Evolutionary conservation across 53 echinoderm and acorn worm genomes (phyloP).

Genomic region (Apostichopus leukothele): DNA sequence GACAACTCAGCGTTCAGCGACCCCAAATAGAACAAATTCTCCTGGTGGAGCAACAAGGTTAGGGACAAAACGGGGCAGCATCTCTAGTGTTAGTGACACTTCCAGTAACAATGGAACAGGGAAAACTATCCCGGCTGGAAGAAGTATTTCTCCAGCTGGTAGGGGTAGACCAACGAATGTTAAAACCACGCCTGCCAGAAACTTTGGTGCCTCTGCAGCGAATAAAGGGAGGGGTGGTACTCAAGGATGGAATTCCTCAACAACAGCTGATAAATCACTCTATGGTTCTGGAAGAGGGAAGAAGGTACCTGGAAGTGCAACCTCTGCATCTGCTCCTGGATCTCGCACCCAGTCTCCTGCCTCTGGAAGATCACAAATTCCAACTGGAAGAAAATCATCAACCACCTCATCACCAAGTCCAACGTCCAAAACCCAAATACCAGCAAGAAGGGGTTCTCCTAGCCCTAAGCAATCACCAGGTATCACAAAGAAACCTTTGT

Average conservation of each 20-base stretch:
- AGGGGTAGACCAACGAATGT: conserved; percentile 35
- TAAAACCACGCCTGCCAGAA: conserved; percentile 50
- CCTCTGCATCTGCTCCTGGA: conserved; percentile 40
- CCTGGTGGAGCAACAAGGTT: conserved; percentile 7
- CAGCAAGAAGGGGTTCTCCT: conserved; percentile 49
- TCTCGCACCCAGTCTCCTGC: conserved; percentile 55
- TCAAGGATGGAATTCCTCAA: conserved; percentile 45
- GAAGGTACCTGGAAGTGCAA: neutral
- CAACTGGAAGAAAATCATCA: conserved; percentile 28
- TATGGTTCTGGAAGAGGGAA: conserved; percentile 27
- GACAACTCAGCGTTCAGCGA: conserved; percentile 50
- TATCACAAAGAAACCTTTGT: conserved; percentile 60
- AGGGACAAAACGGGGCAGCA: conserved; percentile 38
- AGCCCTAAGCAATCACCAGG: conserved; percentile 55
- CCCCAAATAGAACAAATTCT: conserved; percentile 33
- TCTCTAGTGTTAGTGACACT: conserved; percentile 43
- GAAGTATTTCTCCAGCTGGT: conserved; percentile 41
- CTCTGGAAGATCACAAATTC: conserved; percentile 38
- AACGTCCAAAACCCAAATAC: neutral
- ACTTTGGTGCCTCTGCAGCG: conserved; percentile 6
- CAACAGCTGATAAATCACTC: conserved; percentile 8
- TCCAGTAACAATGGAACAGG: conserved; percentile 42
- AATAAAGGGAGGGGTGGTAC: conserved; percentile 9
- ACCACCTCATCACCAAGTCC: conserved; percentile 33
- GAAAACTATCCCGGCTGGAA: conserved; percentile 10